Base-by-base conservation (phyloP, 2,113 vertebrate species). In the Pampusana beccarii region DNA sequence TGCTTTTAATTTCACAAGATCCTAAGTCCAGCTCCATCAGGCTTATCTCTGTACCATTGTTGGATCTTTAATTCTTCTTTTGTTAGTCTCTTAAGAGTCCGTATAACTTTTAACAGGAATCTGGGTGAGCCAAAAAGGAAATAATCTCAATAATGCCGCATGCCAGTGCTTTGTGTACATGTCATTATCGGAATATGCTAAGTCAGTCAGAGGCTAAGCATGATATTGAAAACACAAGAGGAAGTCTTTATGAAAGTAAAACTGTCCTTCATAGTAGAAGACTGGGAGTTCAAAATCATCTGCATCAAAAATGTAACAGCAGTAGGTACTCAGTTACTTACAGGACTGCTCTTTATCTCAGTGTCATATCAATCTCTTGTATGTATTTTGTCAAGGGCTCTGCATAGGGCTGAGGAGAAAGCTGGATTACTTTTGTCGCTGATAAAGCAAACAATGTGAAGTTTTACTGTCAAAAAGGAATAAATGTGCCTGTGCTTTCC, bases 71-170 rank as follows among this genome's bases (percentile, higher is more conserved):
- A 78, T 96, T 97, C 92, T 92, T 94, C 79, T 93, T 90, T 93
- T 92, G 82, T 88, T 93, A 84, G 86, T 93, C 89, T 96, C 95
- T 86, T 86, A 96, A 97, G 92, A 90, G 91, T 93, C 82, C 0
- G 29, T 72, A 83, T 93, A 96, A 93, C 93, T 96, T 97, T 95
- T 94, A 97, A 95, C 93, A 97, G 95, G 94, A 96, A 88, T 96
- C 74, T 97, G 83, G 71, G 91, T 95, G 86, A 97, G 93, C 92
- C 96, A 95, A 82, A 97, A 96, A 96, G 96, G 95, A 97, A 97
- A 96, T 96, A 78, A 93, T 97, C 96, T 88, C 90, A 96, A 13
- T 95, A 95, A 54, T 61, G 67, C 88, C 86, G 80, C 88, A 95
- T 92, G 88, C 92, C 92, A 88, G 71, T 73, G 65, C 89, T 93